Evolutionary conservation across 53 echinoderm and acorn worm genomes (phyloP), one percentile per base, ranked within the genome.

Genomic region (Stichopus horrens): DNA sequence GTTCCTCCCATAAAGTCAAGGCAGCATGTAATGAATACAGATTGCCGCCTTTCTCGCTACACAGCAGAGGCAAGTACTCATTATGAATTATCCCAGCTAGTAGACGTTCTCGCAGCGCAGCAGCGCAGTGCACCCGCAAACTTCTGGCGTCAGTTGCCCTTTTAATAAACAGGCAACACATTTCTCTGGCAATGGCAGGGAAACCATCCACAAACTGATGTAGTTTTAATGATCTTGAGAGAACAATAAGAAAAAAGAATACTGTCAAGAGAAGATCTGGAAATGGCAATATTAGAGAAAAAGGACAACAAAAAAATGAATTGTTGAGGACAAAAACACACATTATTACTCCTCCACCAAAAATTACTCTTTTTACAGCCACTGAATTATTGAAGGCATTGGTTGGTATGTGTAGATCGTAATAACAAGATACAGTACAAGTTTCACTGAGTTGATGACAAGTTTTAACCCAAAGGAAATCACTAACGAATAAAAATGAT

Each of bases 121-220:
- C 57, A 53, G 56, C 21, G n/a, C 56, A 6, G 81, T 81, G 56
- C 21, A 81, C 57, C 81, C 81, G 58, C 57, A 20, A 37, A 56
- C 81, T 57, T 81, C 81, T 81, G 81, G 81, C 81, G 81, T 81
- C 81, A 81, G 81, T 56, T 81, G 56, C 20, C 81, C 81, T 56
- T 81, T 81, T 81, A 56, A 56, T 56, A 81, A 81, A 81, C 55
- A 81, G 81, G 56, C 55, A 81, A 81, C 81, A 58, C 57, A 81
- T 81, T 81, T 81, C 81, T 18, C 81, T 21, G 56, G 57, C 81
- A 20, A n/a, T 6, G 81, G 81, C 81, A 19, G 81, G 55, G 81
- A 81, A 81, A 81, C 16, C 55, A 58, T 58, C 81, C 57, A 7
- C 55, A 21, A 20, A 57, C 81, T 57, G 81, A 56, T 54, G 79